Conservation (phyloP, 1,140 invertebrate species). For the Drosophila sulfurigaster region DNA sequence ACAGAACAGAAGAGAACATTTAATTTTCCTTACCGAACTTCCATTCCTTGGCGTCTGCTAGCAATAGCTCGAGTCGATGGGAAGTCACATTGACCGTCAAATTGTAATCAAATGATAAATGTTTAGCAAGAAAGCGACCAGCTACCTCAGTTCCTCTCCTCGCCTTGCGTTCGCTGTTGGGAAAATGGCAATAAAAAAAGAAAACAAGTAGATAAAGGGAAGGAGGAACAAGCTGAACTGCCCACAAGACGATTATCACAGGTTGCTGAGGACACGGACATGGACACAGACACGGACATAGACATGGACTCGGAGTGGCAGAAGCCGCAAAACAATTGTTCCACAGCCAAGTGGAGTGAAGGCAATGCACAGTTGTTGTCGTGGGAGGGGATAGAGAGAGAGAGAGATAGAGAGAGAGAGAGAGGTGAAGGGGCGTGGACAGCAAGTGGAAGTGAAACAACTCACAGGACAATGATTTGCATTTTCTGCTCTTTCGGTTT, state of each 20-base stretch:
- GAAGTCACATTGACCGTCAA: conserved; percentile 70
- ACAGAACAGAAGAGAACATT: conserved; percentile 42
- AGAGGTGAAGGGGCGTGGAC: conserved; percentile 1
- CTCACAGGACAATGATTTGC: conserved; percentile 68
- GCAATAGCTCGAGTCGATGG: conserved; percentile 20
- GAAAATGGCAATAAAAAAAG: conserved; percentile 47
- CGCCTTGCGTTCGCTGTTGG: conserved; percentile 34
- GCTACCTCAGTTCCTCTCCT: not conserved
- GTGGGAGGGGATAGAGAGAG: not conserved
- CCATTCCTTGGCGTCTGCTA: not conserved
- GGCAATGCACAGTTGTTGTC: conserved; percentile 5
- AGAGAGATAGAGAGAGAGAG: too few relatives aligned
- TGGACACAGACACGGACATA: conserved; percentile 14
- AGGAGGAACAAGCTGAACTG: conserved; percentile 45
- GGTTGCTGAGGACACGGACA: conserved; percentile 55
- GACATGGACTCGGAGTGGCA: conserved; percentile 22
- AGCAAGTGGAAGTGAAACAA: conserved; percentile 26
- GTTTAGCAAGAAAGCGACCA: conserved; percentile 47
- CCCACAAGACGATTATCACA: conserved; percentile 73
- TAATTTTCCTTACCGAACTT: conserved; percentile 45
- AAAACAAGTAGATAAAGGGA: conserved; percentile 1
- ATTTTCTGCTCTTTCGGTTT: conserved; percentile 64
- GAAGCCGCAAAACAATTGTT: conserved; percentile 49
- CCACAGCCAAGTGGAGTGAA: conserved; percentile 21
- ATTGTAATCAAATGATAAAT: conserved; percentile 77